A percentile compares a stretch with the other conserved stretches of the same genome.
Conservation (phyloP, 1,140 invertebrate species). For the Papilio helenus region DNA sequence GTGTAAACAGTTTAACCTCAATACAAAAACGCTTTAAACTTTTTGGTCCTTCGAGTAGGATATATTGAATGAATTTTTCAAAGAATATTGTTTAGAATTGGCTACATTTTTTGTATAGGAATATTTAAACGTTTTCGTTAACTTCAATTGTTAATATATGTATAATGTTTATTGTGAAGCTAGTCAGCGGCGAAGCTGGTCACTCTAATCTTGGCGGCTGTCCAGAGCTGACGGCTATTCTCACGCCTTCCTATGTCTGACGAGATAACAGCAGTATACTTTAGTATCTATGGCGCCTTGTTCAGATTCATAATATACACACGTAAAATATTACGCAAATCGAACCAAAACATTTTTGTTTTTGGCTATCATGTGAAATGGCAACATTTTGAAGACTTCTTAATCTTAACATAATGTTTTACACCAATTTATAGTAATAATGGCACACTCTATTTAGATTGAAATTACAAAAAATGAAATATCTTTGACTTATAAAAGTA, state of each 20-base stretch:
- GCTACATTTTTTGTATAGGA: background rate
- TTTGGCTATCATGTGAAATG: background rate
- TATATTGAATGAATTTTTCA: background rate
- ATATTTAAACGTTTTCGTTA: background rate
- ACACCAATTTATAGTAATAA: background rate
- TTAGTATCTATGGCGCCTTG: conserved; percentile 9
- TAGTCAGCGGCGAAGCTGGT: background rate
- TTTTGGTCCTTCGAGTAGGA: background rate
- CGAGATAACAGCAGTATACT: conserved; percentile 6
- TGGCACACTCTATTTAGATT: background rate
- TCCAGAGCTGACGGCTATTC: background rate
- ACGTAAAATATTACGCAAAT: background rate
- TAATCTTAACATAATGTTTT: background rate
- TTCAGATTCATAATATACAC: conserved; percentile 8
- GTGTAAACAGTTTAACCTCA: too few species aligned
- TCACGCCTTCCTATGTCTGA: conserved; percentile 18
- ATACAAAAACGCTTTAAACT: background rate
- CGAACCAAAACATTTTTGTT: background rate
- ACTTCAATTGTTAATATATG: background rate
- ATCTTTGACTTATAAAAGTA: background rate
- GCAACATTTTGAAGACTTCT: too few species aligned
- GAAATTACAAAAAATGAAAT: background rate
- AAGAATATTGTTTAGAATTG: background rate
- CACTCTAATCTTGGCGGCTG: conserved; percentile 12
- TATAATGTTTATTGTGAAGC: conserved; percentile 2